These are phyloP conservation scores for Macroglossus sobrinus DNA, from an alignment of 2,113 vertebrate genomes.

Conservation along the genomic window DNA sequence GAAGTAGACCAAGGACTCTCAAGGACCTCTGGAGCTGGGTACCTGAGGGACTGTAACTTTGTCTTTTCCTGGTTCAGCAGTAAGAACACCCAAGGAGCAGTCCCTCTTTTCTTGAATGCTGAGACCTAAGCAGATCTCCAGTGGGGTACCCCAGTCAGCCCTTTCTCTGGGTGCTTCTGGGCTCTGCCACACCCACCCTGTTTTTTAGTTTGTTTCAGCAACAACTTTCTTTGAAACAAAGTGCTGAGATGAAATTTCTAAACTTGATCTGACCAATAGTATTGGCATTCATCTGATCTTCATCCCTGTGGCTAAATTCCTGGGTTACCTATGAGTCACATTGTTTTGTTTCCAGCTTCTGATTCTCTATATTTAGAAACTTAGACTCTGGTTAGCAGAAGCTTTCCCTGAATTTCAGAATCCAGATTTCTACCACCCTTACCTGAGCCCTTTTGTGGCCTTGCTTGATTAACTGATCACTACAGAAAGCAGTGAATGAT, in stretches of 20 bases:
- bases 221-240: neutral
- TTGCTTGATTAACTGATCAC: constrained; percentile 65
- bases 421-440: neutral
- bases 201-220: neutral
- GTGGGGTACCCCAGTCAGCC: too few relatives aligned
- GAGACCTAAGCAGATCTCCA: neutral
- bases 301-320: neutral
- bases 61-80: fast-evolving
- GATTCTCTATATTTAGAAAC: neutral
- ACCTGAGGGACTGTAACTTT: neutral
- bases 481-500: constrained; percentile 62
- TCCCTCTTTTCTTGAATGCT: neutral
- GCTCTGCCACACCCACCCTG: neutral
- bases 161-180: neutral
- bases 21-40: neutral
- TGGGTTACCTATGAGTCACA: neutral
- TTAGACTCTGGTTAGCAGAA: neutral
- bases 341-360: neutral
- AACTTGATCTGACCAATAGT: neutral
- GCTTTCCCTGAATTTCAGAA: constrained; percentile 14
- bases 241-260: neutral
- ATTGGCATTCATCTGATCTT: neutral
- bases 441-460: neutral
- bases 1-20: neutral
- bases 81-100: neutral